These are phyloP conservation scores for Leptocoma aspasia DNA, from an alignment of 2,113 vertebrate species.

Conservation along the genomic window DNA sequence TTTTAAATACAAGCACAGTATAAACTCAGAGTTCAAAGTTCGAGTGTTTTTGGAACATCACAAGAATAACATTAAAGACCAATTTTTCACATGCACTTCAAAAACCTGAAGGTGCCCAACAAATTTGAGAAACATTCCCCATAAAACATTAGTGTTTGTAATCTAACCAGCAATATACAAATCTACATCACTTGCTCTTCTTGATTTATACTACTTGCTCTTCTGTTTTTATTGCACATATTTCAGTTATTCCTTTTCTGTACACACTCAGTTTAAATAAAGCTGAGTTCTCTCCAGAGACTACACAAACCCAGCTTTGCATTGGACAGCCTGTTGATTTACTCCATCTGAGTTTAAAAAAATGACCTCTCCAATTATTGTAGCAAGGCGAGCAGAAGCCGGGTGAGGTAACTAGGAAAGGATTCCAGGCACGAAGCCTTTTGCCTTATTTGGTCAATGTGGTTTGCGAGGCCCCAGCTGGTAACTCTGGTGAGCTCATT, in stretches of 20 bases:
- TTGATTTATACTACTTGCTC: neutral
- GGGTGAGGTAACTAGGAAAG: constrained; percentile 79
- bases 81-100: neutral
- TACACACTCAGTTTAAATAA: constrained; percentile 47
- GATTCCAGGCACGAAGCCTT: constrained; percentile 74
- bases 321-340: constrained; percentile 67
- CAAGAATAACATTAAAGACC: neutral
- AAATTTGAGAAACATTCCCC: neutral
- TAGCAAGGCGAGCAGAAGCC: constrained; percentile 70
- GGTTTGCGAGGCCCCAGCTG: constrained; percentile 75
- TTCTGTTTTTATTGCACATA: constrained; percentile 32
- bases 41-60: neutral
- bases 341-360: constrained; percentile 64
- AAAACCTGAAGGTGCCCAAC: neutral
- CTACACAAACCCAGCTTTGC: constrained; percentile 14
- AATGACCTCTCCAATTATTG: constrained; percentile 76
- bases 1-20: neutral
- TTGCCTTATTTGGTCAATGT: constrained; percentile 88
- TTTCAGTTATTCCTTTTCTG: constrained; percentile 49
- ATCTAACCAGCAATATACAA: neutral
- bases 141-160: neutral
- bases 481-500: constrained; percentile 79
- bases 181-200: neutral
- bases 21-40: constrained; percentile 26
- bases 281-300: constrained; percentile 37